A percentile compares a stretch with the other conserved stretches of the same genome.
phyloP scores from a whole-genome alignment of 2,797 vertebrate genomes.

The Alectoris magna region DNA sequence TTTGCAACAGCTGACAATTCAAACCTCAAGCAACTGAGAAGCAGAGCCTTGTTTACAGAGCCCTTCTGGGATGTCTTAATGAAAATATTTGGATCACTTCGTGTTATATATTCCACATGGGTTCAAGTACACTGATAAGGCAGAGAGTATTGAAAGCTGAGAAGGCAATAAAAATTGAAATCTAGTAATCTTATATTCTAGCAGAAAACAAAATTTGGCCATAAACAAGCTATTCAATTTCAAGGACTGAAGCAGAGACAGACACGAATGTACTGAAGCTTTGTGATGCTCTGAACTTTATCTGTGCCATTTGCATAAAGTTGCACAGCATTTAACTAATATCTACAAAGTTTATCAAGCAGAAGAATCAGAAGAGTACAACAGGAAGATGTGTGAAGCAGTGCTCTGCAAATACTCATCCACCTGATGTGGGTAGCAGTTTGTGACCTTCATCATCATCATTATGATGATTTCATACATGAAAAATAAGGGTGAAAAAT shows the following conservation, averaged over 20 bases:
- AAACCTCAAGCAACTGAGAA: not conserved
- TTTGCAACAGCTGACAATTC: constrained; percentile 11
- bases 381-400: not conserved
- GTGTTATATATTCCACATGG: not conserved
- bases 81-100: constrained; percentile 38
- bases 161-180: not conserved
- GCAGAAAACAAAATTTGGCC: not conserved
- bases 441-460: not conserved
- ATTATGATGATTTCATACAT: not conserved
- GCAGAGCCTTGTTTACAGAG: constrained; percentile 21
- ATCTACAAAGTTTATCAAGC: not conserved
- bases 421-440: not conserved
- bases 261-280: not conserved
- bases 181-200: not conserved
- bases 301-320: not conserved
- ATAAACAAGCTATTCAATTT: constrained; percentile 2
- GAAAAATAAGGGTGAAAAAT: not conserved
- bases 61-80: constrained; percentile 30
- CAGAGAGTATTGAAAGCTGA: not conserved
- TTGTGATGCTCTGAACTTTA: not conserved
- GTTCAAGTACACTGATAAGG: not conserved
- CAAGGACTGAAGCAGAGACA: not conserved
- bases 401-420: not conserved
- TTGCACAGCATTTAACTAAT: not conserved
- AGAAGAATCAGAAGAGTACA: not conserved